These are phyloP conservation scores for Piscicola geometra DNA, from an alignment of 2,888 invertebrate species.

Conservation along the genomic window DNA sequence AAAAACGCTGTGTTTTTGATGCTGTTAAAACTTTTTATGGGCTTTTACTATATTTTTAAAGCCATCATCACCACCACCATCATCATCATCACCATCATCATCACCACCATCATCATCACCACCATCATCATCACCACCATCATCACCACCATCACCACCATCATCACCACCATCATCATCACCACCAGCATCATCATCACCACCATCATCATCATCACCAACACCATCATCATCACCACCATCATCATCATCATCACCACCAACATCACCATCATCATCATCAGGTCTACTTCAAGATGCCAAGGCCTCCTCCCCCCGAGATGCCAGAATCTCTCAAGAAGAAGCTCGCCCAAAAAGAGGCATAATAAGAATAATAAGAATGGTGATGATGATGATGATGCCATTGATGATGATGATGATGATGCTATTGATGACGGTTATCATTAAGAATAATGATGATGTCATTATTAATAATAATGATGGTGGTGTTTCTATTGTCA, in stretches of 20 bases:
- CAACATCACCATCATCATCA: constrained; percentile 50
- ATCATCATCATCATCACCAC: constrained; percentile 22
- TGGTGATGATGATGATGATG: no score
- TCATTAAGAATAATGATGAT: no score
- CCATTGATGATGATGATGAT: no score
- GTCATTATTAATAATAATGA: no score
- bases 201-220: constrained; percentile 16
- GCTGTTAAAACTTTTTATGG: no score
- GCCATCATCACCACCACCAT: constrained; percentile 20
- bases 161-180: constrained; percentile 26
- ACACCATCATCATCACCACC: constrained; percentile 18
- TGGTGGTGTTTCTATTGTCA: no score
- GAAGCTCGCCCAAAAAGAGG: constrained; percentile 40
- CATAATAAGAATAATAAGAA: no score
- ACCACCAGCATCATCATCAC: constrained; percentile 21
- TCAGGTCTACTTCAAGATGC: constrained; percentile 72
- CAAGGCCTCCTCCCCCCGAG: constrained; percentile 89
- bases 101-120: constrained; percentile 29
- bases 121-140: constrained; percentile 27
- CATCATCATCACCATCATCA: constrained; percentile 23
- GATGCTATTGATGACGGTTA: no score
- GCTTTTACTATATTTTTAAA: no score
- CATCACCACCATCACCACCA: constrained; percentile 8
- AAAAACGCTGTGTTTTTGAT: no score
- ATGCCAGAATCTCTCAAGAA: constrained; percentile 71